Conservation (phyloP, 2,797 vertebrate species). For the Discoglossus pictus region DNA sequence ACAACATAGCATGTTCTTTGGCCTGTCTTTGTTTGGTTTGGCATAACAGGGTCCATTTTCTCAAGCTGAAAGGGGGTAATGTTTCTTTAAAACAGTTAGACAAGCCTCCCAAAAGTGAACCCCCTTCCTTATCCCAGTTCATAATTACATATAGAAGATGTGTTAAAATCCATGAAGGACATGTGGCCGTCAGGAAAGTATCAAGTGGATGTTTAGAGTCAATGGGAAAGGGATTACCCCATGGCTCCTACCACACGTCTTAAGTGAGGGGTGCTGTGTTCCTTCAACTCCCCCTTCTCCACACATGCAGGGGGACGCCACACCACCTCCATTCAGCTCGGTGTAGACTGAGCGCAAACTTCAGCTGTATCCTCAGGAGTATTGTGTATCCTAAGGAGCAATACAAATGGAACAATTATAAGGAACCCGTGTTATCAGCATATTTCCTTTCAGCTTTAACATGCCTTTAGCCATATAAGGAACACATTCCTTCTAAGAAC, state of each 20-base stretch:
- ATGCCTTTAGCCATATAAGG: too few relatives aligned
- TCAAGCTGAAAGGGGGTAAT: conserved; percentile 1
- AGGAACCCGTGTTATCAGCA: too few relatives aligned
- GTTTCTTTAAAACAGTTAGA: conserved; percentile 13
- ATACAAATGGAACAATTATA: background rate
- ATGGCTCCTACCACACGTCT: conserved; percentile 3
- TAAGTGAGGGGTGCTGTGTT: conserved; percentile 6
- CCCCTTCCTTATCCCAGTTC: conserved; percentile 9
- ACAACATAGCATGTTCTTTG: conserved; percentile 43
- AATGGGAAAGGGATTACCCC: background rate
- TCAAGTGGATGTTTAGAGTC: conserved; percentile 12
- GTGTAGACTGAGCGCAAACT: conserved; percentile 15
- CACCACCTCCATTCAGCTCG: conserved; percentile 12
- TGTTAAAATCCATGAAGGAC: conserved; percentile 28
- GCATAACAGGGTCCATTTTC: conserved; percentile 28
- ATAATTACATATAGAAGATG: conserved; percentile 17
- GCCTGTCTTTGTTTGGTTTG: conserved; percentile 48
- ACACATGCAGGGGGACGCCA: conserved; percentile 26
- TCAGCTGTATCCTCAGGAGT: conserved; percentile 6
- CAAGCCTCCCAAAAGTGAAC: conserved; percentile 16
- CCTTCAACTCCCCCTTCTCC: conserved; percentile 7
- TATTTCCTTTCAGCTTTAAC: too few relatives aligned
- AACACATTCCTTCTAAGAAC: too few relatives aligned
- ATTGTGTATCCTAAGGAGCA: conserved; percentile 13
- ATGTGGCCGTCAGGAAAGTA: conserved; percentile 5